Conservation (phyloP, 2,888 invertebrate species). For the Plagodis pulveraria region DNA sequence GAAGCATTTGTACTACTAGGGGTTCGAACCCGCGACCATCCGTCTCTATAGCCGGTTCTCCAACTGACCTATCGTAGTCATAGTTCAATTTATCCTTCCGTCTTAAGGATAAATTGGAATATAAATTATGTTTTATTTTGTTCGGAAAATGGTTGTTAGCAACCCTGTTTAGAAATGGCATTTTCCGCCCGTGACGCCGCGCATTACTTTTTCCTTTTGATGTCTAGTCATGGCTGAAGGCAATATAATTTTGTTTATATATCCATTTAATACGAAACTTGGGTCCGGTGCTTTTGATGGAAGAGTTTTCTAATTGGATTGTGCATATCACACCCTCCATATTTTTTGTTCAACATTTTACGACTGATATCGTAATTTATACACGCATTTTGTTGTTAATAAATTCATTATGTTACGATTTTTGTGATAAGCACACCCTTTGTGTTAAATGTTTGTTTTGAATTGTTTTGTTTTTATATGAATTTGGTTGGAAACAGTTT, state of each 20-base stretch:
- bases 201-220: conserved; percentile 82
- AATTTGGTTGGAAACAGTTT: no score
- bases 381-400: background rate
- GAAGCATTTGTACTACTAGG: no score
- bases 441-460: no score
- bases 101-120: no score
- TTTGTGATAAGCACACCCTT: no score
- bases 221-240: conserved; percentile 71
- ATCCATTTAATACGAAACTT: conserved; percentile 41
- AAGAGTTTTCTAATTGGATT: conserved; percentile 34
- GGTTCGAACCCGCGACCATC: no score
- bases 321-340: conserved; percentile 18
- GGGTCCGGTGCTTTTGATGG: conserved; percentile 29
- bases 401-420: no score
- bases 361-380: background rate
- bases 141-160: background rate
- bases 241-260: conserved; percentile 73
- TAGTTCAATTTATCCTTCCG: no score
- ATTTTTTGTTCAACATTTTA: conserved; percentile 6
- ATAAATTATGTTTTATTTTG: no score
- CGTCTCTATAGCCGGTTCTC: no score
- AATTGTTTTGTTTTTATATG: no score
- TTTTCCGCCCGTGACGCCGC: conserved; percentile 55
- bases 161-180: conserved; percentile 60
- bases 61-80: no score